A percentile compares a stretch with the other conserved stretches of the same genome.
These are phyloP conservation scores for Oreonectes daqikongensis DNA, from an alignment of 2,797 vertebrate genomes.

Conservation along the genomic window DNA sequence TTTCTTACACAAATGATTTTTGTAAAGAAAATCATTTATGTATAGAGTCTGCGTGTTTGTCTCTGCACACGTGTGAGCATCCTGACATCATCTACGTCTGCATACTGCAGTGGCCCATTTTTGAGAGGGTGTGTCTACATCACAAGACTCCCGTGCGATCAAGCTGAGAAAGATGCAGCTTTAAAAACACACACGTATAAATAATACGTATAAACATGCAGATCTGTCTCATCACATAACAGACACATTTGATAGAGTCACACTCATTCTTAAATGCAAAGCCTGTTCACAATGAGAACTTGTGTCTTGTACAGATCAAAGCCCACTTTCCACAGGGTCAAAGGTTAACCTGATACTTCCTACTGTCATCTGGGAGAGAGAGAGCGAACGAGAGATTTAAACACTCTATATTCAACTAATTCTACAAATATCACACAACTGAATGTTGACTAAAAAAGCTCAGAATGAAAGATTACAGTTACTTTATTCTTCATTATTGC, in stretches of 20 bases:
- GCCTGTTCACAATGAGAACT: background rate
- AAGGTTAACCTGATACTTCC: slow-evolving; percentile 10
- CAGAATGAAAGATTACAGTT: too few species aligned
- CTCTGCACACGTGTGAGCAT: too few species aligned
- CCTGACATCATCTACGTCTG: slow-evolving; percentile 32
- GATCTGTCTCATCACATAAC: background rate
- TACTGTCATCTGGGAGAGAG: background rate
- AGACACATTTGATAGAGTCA: slow-evolving; percentile 15
- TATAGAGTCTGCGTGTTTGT: slow-evolving; percentile 11
- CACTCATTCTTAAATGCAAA: background rate
- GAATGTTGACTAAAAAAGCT: too few species aligned
- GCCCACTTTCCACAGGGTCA: background rate
- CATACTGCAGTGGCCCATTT: slow-evolving; percentile 61
- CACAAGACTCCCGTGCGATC: slow-evolving; percentile 25
- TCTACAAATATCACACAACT: too few species aligned
- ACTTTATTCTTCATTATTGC: background rate
- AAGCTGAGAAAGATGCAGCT: background rate
- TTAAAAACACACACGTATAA: background rate
- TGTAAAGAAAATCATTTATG: background rate
- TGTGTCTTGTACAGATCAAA: background rate
- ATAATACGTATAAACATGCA: background rate
- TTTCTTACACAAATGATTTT: too few species aligned
- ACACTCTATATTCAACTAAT: too few species aligned
- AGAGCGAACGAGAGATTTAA: background rate
- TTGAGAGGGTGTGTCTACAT: slow-evolving; percentile 27